Conservation (phyloP, 2,888 invertebrate species). For the Stenolophus ochropezus region DNA sequence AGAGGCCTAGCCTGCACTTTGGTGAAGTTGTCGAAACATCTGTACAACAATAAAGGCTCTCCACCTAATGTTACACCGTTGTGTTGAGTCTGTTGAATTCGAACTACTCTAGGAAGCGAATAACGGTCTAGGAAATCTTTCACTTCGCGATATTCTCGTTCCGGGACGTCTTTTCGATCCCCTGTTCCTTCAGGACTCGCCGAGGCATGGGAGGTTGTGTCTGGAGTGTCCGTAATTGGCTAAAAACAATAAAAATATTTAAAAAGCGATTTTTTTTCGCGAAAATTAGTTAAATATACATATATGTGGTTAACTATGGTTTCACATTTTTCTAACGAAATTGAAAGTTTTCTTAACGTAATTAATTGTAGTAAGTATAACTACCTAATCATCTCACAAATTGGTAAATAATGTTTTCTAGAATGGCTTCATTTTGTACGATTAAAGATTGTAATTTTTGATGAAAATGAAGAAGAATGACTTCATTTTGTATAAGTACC, state of each 20-base stretch:
- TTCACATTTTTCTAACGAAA: no score
- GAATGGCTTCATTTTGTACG: no score
- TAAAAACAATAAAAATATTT: neutral
- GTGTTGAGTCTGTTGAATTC: constrained; percentile 73
- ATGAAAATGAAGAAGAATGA: no score
- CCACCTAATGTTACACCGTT: constrained; percentile 65
- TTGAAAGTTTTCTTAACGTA: no score
- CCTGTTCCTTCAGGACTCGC: constrained; percentile 67
- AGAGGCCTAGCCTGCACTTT: constrained; percentile 79
- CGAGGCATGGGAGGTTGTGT: constrained; percentile 54
- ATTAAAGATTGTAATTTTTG: no score
- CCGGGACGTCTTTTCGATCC: constrained; percentile 64
- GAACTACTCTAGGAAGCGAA: constrained; percentile 78
- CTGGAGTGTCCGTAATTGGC: constrained; percentile 65
- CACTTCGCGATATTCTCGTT: constrained; percentile 68
- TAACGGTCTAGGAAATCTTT: constrained; percentile 79
- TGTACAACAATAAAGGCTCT: constrained; percentile 78
- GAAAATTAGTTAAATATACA: no score
- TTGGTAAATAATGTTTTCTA: no score
- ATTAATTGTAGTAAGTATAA: no score
- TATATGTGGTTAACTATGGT: no score
- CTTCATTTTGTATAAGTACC: no score
- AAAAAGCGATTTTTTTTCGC: no score
- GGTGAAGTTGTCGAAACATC: constrained; percentile 78
- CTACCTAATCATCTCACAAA: no score